Evolutionary conservation across 2,797 vertebrate genomes (phyloP), one percentile per base, ranked within the genome.

Genomic region (Pachyuromys duprasi): DNA sequence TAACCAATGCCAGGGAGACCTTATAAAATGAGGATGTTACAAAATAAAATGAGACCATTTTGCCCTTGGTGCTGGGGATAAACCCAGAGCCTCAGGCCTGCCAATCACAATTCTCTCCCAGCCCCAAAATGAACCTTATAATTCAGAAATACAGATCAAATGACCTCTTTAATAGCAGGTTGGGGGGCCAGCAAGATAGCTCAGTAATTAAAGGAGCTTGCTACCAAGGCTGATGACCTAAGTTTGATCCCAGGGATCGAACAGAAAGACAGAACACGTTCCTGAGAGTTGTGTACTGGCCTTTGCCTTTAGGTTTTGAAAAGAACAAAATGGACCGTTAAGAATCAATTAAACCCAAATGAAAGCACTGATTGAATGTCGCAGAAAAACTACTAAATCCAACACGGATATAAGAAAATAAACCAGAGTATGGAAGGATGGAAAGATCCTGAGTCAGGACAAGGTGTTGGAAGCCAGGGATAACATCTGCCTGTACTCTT

Each of bases 121-220:
- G 9, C 15, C 24, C 57, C 62, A 5, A 89, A 80, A 74, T 53
- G 42, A 92, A 36, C 9, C 26, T 91, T 49, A 42, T 53, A 86
- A 81, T 69, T 86, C 60, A 74, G 49, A 92, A 88, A 57, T 65
- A 80, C 76, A 92, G n/a, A 89, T 2, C 57, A 89, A 84, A 89
- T 60, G 18, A 63, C 7, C 17, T 14, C 11, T 36, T 33, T n/a
- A 63, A 79, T 5, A 80, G 65, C 45, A 9, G 28, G 69, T 45
- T 83, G 86, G 88, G 83, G 53, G 49, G 49, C 24, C 49, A 70
- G 84, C 49, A 39, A 72, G 53, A 39, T 31, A 28, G n/a, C n/a
- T 86, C 67, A 57, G 67, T 36, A 36, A 70, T 55, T 55, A 70
- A 86, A 86, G 22, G n/a, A 39, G 33, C n/a, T 72, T 57, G 49